Conservation (phyloP, 2,113 vertebrate genomes). For the Nycticorax nycticorax region DNA sequence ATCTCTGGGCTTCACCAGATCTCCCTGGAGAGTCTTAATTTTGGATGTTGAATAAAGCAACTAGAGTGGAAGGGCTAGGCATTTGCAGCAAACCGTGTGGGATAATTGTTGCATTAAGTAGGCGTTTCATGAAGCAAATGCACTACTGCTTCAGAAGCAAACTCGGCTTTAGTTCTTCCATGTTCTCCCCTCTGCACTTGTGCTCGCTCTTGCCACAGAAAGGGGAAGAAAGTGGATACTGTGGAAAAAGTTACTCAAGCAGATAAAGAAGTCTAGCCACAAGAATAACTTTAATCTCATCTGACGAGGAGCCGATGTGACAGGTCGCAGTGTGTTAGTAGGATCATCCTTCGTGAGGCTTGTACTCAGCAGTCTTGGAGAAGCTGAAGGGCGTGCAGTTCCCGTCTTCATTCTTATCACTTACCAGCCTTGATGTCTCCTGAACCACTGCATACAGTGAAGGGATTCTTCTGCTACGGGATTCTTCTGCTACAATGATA, state of each 20-base stretch:
- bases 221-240: neutral
- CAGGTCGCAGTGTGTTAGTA: rapidly evolving
- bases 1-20: neutral
- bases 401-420: rapidly evolving
- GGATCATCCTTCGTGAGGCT: neutral
- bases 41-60: neutral
- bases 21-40: neutral
- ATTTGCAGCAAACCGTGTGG: neutral
- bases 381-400: neutral
- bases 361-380: neutral
- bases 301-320: rapidly evolving
- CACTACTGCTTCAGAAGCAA: neutral
- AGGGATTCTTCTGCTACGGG: neutral
- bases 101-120: neutral
- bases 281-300: neutral
- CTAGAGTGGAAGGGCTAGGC: neutral
- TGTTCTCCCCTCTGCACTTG: neutral
- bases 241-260: neutral
- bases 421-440: neutral
- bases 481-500: neutral
- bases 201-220: neutral
- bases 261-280: neutral
- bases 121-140: neutral
- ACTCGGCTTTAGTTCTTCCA: rapidly evolving
- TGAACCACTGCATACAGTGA: rapidly evolving